Percentiles rank a stretch among this genome's conserved stretches.
phyloP scores from a whole-genome alignment of 2,113 vertebrate genomes.

The Microcebus lehilahytsara region DNA sequence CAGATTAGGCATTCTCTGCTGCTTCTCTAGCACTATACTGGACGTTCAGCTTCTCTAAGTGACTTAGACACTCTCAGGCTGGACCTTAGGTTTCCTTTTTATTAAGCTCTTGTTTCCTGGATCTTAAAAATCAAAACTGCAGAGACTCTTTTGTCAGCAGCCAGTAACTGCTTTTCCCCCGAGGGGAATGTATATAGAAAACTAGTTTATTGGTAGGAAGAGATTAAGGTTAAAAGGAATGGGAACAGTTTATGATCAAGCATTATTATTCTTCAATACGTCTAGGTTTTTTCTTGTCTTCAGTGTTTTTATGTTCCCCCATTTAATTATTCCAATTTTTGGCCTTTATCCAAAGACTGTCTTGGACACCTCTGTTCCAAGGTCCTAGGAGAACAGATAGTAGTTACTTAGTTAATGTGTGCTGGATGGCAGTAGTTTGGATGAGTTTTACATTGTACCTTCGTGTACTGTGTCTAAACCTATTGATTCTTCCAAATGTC shows the following conservation, averaged over 20 bases:
- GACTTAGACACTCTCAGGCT: neutral
- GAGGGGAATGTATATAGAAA: neutral
- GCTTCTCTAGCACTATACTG: neutral
- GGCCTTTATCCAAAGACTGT: neutral
- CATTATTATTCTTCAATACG: neutral
- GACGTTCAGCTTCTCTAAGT: neutral
- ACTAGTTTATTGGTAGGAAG: neutral
- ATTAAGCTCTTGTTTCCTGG: neutral
- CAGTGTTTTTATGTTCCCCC: neutral
- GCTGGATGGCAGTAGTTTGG: neutral
- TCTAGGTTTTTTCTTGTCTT: neutral
- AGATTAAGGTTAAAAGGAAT: neutral
- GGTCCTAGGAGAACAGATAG: no score
- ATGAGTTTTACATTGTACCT: neutral
- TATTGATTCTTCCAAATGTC: neutral
- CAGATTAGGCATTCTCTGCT: neutral
- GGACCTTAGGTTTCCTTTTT: neutral
- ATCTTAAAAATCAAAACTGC: neutral
- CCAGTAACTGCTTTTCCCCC: neutral
- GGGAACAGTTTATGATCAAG: neutral
- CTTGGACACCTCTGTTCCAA: neutral
- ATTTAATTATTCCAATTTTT: neutral
- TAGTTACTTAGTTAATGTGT: neutral
- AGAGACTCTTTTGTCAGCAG: neutral
- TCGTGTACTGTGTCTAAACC: neutral